phyloP scores from a whole-genome alignment of 1,140 invertebrate genomes.

The Pogonus chalceus region DNA sequence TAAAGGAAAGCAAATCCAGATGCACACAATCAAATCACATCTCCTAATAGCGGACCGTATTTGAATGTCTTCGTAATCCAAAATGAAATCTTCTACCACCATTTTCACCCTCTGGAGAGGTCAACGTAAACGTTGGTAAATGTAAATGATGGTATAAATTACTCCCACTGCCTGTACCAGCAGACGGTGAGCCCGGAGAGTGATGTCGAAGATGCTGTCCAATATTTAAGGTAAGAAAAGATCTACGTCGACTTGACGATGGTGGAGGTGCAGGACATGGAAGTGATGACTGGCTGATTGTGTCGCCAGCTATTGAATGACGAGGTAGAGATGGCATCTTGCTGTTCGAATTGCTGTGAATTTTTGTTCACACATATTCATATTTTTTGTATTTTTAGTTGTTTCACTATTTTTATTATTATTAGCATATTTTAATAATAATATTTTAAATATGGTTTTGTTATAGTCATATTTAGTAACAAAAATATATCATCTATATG shows the following conservation, averaged over 20 bases:
- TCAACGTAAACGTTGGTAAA: constrained; percentile 41
- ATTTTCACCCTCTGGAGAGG: constrained; percentile 34
- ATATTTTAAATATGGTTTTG: too few species aligned
- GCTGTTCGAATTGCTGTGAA: too few species aligned
- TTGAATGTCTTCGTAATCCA: constrained; percentile 41
- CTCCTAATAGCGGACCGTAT: constrained; percentile 44
- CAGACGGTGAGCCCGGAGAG: neutral
- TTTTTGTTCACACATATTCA: too few species aligned
- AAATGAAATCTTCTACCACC: constrained; percentile 37
- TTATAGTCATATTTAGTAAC: too few species aligned
- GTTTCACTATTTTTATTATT: too few species aligned
- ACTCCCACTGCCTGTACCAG: neutral
- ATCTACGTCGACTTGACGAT: neutral
- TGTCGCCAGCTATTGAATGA: neutral
- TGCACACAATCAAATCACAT: too few species aligned
- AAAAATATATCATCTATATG: too few species aligned
- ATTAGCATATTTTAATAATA: too few species aligned
- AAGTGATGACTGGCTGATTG: neutral
- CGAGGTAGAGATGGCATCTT: too few species aligned
- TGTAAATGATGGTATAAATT: constrained; percentile 39
- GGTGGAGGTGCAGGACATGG: neutral
- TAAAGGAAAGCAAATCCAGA: too few species aligned
- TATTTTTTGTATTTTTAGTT: too few species aligned
- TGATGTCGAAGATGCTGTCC: neutral
- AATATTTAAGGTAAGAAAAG: neutral